These are phyloP conservation scores for Spinus olivaceus DNA, from an alignment of 2,797 vertebrate species.

Conservation along the genomic window DNA sequence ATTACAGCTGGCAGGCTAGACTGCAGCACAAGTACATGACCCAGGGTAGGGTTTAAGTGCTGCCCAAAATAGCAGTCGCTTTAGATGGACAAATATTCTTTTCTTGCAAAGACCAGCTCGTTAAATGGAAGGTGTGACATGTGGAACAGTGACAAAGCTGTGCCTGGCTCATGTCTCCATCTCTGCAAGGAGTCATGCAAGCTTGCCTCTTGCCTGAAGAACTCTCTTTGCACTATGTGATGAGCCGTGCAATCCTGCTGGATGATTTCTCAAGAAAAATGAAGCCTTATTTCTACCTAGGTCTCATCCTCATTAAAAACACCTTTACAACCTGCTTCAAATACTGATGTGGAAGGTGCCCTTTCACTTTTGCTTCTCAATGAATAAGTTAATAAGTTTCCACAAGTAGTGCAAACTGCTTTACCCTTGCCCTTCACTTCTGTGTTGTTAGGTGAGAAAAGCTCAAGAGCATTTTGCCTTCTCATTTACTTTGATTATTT, in stretches of 20 bases:
- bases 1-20: neutral
- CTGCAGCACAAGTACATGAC: neutral
- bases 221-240: neutral
- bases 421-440: conserved; percentile 16
- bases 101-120: neutral
- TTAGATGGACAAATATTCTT: neutral
- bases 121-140: neutral
- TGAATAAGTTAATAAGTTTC: conserved; percentile 53
- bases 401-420: neutral
- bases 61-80: neutral
- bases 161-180: neutral
- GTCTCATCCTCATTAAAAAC: conserved; percentile 27
- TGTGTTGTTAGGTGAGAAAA: neutral
- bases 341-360: conserved; percentile 27
- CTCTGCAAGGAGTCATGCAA: neutral
- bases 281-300: neutral
- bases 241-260: neutral
- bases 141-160: neutral
- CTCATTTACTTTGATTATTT: conserved; percentile 49
- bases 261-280: conserved; percentile 31
- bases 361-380: conserved; percentile 24
- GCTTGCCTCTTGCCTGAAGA: neutral
- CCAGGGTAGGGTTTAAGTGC: neutral
- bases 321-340: conserved; percentile 6
- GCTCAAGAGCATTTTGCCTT: conserved; percentile 17